A percentile compares a stretch with the other conserved stretches of the same genome.
Evolutionary conservation across 2,888 invertebrate species (phyloP).

Genomic region (Amphimallon solstitiale): DNA sequence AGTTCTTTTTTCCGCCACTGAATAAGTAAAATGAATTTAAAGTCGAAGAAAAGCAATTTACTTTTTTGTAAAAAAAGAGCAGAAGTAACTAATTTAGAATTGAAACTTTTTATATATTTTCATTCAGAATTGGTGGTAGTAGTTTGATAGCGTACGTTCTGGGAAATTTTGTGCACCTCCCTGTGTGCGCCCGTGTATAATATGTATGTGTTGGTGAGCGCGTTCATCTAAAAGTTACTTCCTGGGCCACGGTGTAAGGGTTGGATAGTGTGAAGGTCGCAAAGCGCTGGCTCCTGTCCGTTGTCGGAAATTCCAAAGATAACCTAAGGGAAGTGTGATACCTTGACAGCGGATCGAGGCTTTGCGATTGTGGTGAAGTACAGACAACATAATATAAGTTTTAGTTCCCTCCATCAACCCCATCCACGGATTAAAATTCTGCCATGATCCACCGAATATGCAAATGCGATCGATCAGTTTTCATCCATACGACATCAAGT

Average conservation of each 20-base stretch:
- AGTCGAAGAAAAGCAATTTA: constrained; percentile 15
- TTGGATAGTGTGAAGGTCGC: constrained; percentile 2
- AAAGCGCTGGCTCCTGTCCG: background rate
- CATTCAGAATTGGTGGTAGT: background rate
- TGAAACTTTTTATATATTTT: constrained; percentile 18
- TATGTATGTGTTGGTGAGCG: background rate
- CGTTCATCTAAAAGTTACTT: background rate
- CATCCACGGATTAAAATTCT: background rate
- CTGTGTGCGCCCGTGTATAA: too few species aligned
- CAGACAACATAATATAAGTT: constrained; percentile 16
- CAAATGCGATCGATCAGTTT: background rate
- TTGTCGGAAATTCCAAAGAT: constrained; percentile 12
- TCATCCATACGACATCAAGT: background rate
- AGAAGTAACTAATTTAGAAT: constrained; percentile 16
- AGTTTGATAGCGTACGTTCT: too few species aligned
- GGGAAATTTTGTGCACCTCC: too few species aligned
- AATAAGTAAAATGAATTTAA: constrained; percentile 11
- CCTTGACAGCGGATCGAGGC: constrained; percentile 19
- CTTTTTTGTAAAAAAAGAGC: constrained; percentile 4
- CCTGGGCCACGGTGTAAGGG: constrained; percentile 7
- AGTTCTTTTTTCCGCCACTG: background rate
- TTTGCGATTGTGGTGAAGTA: background rate
- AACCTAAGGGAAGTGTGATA: constrained; percentile 12
- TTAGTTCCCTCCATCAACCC: background rate
- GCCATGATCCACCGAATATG: background rate